Conservation (phyloP, 2,113 vertebrate species). For the Syrmaticus mikado region DNA sequence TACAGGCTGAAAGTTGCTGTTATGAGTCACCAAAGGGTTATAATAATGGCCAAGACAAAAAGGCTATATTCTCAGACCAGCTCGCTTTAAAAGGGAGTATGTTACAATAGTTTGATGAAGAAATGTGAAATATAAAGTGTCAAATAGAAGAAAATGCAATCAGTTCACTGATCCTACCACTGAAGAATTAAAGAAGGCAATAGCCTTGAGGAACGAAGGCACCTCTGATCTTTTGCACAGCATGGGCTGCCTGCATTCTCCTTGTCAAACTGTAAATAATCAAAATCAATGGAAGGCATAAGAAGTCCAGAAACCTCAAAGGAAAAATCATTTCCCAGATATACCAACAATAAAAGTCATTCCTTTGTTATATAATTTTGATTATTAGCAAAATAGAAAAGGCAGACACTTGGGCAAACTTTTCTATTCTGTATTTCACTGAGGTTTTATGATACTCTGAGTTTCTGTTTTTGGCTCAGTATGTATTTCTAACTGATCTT, state of each 20-base stretch:
- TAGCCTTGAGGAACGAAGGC: constrained; percentile 73
- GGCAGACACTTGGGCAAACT: neutral
- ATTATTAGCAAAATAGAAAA: constrained; percentile 47
- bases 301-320: constrained; percentile 45
- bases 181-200: constrained; percentile 76
- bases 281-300: constrained; percentile 74
- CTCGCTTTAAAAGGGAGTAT: constrained; percentile 15
- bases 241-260: constrained; percentile 65
- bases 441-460: neutral
- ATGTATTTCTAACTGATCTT: neutral
- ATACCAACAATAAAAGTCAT: constrained; percentile 27
- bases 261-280: constrained; percentile 76
- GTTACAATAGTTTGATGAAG: constrained; percentile 56
- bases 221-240: constrained; percentile 72
- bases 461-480: neutral
- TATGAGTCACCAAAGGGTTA: constrained; percentile 26
- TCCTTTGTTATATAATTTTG: neutral
- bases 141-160: constrained; percentile 71
- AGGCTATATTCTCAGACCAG: constrained; percentile 22
- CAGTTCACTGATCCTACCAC: constrained; percentile 65
- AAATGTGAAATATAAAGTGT: constrained; percentile 68
- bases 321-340: constrained; percentile 62
- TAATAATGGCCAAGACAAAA: constrained; percentile 50
- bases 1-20: neutral
- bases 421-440: neutral